Conservation (phyloP, 2,888 invertebrate genomes). For the Thera obeliscata region DNA sequence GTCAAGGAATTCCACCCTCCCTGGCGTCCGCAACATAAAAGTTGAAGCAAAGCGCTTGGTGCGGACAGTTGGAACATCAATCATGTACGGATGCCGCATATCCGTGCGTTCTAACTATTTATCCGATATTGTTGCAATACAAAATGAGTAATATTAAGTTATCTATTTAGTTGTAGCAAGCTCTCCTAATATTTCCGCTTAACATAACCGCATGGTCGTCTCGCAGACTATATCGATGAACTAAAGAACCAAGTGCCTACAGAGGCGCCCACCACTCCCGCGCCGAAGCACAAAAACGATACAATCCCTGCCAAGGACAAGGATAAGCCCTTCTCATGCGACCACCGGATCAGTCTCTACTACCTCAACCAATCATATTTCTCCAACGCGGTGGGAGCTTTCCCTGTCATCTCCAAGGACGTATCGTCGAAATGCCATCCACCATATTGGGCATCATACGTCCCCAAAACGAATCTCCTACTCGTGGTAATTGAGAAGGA, state of each 20-base stretch:
- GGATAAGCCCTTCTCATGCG: constrained; percentile 86
- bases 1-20: too few species aligned
- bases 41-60: too few species aligned
- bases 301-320: constrained; percentile 67
- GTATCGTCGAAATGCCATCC: constrained; percentile 63
- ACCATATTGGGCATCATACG: constrained; percentile 87
- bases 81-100: too few species aligned
- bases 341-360: constrained; percentile 88
- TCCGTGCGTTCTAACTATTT: too few species aligned
- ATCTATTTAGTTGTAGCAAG: constrained; percentile 39
- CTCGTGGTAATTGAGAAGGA: constrained; percentile 88
- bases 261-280: constrained; percentile 54
- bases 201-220: constrained; percentile 69
- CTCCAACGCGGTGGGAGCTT: constrained; percentile 62
- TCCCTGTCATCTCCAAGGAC: constrained; percentile 62
- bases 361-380: constrained; percentile 86
- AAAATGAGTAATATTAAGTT: not conserved
- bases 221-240: constrained; percentile 58
- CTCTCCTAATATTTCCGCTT: constrained; percentile 66
- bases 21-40: too few species aligned
- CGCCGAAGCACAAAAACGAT: constrained; percentile 52
- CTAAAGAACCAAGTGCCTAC: constrained; percentile 50
- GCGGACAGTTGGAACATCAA: too few species aligned
- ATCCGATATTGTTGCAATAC: too few species aligned
- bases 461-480: constrained; percentile 91